Evolutionary conservation across 1,140 invertebrate genomes (phyloP).

Genomic region (Ylistrum balloti): DNA sequence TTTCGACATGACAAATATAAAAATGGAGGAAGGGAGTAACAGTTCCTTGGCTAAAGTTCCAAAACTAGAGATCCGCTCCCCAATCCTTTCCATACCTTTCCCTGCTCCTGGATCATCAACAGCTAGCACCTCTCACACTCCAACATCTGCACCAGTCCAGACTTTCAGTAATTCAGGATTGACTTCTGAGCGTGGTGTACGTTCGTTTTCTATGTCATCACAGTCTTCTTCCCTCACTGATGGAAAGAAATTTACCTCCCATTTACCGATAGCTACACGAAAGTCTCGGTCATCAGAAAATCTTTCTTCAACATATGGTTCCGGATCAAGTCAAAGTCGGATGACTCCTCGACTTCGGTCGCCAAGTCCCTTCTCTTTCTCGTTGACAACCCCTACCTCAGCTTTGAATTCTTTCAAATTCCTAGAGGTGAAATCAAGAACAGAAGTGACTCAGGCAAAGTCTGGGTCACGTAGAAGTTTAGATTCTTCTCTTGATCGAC

Average conservation of each 20-base stretch:
- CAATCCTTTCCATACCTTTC: conserved; percentile 66
- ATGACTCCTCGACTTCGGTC: conserved; percentile 55
- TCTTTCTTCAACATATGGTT: conserved; percentile 56
- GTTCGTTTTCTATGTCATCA: conserved; percentile 48
- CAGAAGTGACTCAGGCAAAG: background rate
- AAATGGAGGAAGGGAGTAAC: conserved; percentile 42
- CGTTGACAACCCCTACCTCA: conserved; percentile 76
- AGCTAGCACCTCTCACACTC: conserved; percentile 21
- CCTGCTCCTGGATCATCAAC: conserved; percentile 54
- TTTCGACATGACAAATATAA: conserved; percentile 57
- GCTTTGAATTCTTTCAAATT: conserved; percentile 77
- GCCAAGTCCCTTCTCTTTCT: conserved; percentile 76
- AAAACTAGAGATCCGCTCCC: conserved; percentile 76
- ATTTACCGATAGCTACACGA: conserved; percentile 56
- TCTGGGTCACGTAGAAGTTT: conserved; percentile 4
- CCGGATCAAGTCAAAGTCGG: conserved; percentile 46
- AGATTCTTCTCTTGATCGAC: background rate
- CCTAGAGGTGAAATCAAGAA: conserved; percentile 62
- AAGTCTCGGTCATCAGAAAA: conserved; percentile 75
- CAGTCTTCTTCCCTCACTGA: conserved; percentile 56
- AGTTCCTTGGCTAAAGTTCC: conserved; percentile 73
- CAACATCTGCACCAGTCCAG: background rate
- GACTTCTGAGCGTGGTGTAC: background rate
- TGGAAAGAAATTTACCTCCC: conserved; percentile 47
- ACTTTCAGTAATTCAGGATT: background rate